Evolutionary conservation across 35 echinoderm and acorn worm species (phyloP).

Genomic region (Anneissia japonica): DNA sequence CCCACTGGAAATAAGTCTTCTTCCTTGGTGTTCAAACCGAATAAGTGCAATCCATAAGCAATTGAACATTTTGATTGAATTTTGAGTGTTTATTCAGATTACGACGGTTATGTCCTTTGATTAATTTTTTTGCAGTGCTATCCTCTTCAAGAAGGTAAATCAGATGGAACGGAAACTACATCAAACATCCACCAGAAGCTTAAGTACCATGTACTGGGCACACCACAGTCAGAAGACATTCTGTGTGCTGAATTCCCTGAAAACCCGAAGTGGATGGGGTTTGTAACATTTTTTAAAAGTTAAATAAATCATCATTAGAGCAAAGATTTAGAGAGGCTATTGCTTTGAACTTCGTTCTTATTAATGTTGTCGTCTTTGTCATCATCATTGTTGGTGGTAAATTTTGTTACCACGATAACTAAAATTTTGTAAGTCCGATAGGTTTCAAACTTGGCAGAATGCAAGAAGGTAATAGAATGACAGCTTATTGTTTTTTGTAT

Average conservation of each 20-base stretch:
- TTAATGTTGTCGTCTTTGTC: background rate
- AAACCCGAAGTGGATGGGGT: slow-evolving; percentile 78
- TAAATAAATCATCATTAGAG: too few relatives aligned
- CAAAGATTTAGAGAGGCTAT: background rate
- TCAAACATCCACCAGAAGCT: slow-evolving; percentile 86
- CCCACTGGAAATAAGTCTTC: too few relatives aligned
- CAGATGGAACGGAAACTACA: slow-evolving; percentile 88
- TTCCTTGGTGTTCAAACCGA: too few relatives aligned
- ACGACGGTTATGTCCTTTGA: background rate
- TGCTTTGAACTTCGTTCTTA: background rate
- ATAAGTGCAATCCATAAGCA: too few relatives aligned
- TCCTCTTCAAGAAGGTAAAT: slow-evolving; percentile 49
- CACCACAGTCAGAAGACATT: slow-evolving; percentile 70
- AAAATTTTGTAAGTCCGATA: background rate
- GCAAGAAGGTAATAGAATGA: background rate
- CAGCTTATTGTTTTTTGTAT: too few relatives aligned
- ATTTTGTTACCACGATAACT: background rate
- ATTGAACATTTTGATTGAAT: background rate
- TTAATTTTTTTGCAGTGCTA: background rate
- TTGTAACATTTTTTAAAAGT: too few relatives aligned
- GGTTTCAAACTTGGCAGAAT: background rate
- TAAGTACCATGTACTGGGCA: slow-evolving; percentile 75
- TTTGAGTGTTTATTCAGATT: background rate
- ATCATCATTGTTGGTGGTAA: background rate
- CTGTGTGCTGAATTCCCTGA: slow-evolving; percentile 94